phyloP scores from a whole-genome alignment of 1,140 invertebrate genomes.

The Drepana arcuata region DNA sequence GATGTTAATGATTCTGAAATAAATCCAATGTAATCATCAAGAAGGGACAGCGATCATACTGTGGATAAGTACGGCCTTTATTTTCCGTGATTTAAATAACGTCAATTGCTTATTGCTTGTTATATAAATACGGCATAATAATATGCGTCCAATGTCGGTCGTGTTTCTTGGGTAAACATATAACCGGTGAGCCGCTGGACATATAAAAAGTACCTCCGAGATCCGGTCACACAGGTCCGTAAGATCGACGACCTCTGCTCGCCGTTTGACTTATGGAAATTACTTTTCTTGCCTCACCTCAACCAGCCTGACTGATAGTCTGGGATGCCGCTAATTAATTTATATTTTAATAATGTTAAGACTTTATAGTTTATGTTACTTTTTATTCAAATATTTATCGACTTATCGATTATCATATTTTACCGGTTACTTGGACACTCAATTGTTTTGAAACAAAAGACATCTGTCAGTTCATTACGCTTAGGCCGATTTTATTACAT shows the following conservation, averaged over 20 bases:
- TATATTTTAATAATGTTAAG: constrained; percentile 7
- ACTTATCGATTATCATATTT: too few relatives aligned
- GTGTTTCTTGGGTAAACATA: constrained; percentile 57
- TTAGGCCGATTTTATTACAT: too few relatives aligned
- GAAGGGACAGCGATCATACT: too few relatives aligned
- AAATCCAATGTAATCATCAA: too few relatives aligned
- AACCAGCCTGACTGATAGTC: constrained; percentile 16
- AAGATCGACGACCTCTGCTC: constrained; percentile 59
- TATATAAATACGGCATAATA: constrained; percentile 15
- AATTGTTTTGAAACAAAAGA: too few relatives aligned
- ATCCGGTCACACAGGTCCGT: constrained; percentile 60
- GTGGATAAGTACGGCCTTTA: too few relatives aligned
- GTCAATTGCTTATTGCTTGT: not conserved
- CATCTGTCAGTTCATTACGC: too few relatives aligned
- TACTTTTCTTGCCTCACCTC: constrained; percentile 49
- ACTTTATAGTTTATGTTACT: constrained; percentile 3
- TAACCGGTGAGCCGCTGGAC: constrained; percentile 40
- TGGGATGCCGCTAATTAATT: constrained; percentile 9
- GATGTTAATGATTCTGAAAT: too few relatives aligned
- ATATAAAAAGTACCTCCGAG: constrained; percentile 60
- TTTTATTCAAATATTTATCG: too few relatives aligned
- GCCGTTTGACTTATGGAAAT: constrained; percentile 65
- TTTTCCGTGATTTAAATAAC: not conserved
- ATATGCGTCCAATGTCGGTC: constrained; percentile 23
- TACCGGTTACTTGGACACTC: too few relatives aligned